Conservation (phyloP, 2,888 invertebrate species). For the Dolomedes plantarius region DNA sequence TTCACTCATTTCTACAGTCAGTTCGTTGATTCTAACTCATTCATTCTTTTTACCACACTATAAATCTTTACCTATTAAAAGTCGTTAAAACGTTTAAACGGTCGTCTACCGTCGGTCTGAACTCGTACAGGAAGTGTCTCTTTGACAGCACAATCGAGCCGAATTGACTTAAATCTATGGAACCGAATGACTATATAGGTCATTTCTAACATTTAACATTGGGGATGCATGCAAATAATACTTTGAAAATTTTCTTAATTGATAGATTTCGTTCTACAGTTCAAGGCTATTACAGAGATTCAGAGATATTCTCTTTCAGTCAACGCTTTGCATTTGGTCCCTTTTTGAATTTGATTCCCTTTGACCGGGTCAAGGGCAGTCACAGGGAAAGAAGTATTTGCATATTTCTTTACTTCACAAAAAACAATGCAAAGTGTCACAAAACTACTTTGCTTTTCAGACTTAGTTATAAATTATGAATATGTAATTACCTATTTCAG, state of each 20-base stretch:
- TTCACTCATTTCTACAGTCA: not conserved
- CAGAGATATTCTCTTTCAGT: not conserved
- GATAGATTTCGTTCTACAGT: not conserved
- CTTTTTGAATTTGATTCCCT: not conserved
- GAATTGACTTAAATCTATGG: not conserved
- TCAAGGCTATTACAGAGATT: not conserved
- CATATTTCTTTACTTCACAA: no score
- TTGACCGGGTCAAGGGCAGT: not conserved
- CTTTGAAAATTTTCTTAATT: not conserved
- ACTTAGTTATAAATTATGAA: no score
- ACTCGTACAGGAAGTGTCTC: not conserved
- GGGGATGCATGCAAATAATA: not conserved
- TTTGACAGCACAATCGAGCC: not conserved
- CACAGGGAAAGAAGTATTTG: no score
- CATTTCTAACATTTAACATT: not conserved
- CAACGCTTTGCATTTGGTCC: not conserved
- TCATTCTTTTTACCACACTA: not conserved
- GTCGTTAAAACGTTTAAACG: not conserved
- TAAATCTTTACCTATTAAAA: slow-evolving; percentile 12
- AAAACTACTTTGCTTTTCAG: no score
- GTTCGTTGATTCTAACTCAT: not conserved
- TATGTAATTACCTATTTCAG: no score
- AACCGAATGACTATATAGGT: not conserved
- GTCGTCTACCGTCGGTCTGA: not conserved
- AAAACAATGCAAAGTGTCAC: no score